These are phyloP conservation scores for Sorex araneus DNA, from an alignment of 2,113 vertebrate genomes.

Conservation along the genomic window DNA sequence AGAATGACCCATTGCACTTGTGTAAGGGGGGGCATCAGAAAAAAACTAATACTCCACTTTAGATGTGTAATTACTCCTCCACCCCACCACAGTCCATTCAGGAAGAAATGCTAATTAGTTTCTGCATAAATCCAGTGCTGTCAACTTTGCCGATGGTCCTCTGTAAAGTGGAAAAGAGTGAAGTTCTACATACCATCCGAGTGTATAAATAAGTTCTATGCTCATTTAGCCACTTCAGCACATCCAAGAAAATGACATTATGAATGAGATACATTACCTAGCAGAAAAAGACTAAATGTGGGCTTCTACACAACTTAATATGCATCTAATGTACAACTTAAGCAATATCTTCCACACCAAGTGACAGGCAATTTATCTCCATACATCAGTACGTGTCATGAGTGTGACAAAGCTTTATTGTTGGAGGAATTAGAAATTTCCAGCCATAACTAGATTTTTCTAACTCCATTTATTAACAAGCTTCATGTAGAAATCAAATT, in stretches of 20 bases:
- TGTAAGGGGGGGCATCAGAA: constrained; percentile 33
- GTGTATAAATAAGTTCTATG: constrained; percentile 77
- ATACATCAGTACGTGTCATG: constrained; percentile 83
- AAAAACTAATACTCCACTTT: neutral
- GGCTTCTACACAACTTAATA: constrained; percentile 85
- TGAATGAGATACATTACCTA: constrained; percentile 85
- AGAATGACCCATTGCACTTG: neutral
- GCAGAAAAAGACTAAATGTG: constrained; percentile 80
- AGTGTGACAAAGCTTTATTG: constrained; percentile 84
- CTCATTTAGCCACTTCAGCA: constrained; percentile 81
- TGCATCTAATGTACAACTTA: constrained; percentile 83
- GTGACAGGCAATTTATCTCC: constrained; percentile 89
- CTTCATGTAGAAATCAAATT: constrained; percentile 81
- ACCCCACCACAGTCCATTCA: neutral
- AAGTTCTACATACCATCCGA: constrained; percentile 58
- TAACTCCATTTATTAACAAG: constrained; percentile 82
- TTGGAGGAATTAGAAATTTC: constrained; percentile 85
- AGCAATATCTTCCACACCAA: constrained; percentile 83
- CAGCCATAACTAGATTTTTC: constrained; percentile 81
- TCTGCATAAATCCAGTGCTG: constrained; percentile 73
- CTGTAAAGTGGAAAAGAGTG: constrained; percentile 71
- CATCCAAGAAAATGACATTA: constrained; percentile 84
- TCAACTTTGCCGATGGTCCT: constrained; percentile 46
- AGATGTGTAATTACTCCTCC: constrained; percentile 29
- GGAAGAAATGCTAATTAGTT: constrained; percentile 68